Evolutionary conservation across 1,140 invertebrate genomes (phyloP).

Genomic region (Periplaneta americana): DNA sequence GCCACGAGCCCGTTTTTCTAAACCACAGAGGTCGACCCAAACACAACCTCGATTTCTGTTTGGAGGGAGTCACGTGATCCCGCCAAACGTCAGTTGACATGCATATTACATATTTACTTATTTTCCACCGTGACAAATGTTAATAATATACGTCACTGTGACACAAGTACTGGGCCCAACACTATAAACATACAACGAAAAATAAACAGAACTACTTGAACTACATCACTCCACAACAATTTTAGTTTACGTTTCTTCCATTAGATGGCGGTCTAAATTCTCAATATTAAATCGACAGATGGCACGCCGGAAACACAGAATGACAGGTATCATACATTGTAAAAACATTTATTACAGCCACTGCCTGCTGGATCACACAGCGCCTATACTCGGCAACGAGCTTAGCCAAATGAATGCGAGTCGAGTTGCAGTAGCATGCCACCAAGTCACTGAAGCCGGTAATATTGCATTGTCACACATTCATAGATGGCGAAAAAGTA

Average conservation of each 20-base stretch:
- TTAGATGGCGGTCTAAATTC: background rate
- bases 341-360: too few relatives aligned
- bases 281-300: background rate
- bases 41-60: constrained; percentile 1
- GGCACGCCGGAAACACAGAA: background rate
- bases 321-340: too few relatives aligned
- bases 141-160: background rate
- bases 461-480: too few relatives aligned
- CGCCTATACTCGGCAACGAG: too few relatives aligned
- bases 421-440: too few relatives aligned
- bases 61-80: constrained; percentile 4
- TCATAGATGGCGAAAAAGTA: too few relatives aligned
- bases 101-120: background rate
- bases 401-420: too few relatives aligned
- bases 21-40: background rate
- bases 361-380: too few relatives aligned
- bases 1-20: background rate
- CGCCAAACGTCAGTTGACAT: background rate
- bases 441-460: too few relatives aligned
- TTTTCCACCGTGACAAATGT: background rate
- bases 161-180: background rate
- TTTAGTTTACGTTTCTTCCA: background rate
- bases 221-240: background rate
- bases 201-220: background rate
- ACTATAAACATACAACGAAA: background rate